Base-by-base conservation (phyloP, 2,797 vertebrate species). In the Rhabdomys pumilio region DNA sequence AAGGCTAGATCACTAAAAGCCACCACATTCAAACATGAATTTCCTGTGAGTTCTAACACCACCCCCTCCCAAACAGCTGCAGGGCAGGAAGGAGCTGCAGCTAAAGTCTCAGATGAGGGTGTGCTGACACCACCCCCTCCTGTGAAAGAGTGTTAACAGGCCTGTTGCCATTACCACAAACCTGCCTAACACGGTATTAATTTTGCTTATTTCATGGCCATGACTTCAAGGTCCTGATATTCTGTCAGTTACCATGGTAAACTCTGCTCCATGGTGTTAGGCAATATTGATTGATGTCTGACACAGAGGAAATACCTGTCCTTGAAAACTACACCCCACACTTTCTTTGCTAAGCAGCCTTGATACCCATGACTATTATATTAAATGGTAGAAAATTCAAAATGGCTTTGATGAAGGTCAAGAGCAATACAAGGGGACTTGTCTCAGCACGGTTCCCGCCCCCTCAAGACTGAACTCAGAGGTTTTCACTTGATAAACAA, bases 401-500 rank as follows among this genome's bases (percentile, higher is more conserved):
- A 13, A 7, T 3, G 24, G 20, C 59, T 72, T 80, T 31, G 13
- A 26, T 24, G 20, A 88, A 93, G 73, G 17, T 93, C 53, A 50
- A 38, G 31, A 80, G 15, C 22, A 19, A 38, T 12, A 84, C 22
- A 41, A 61, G 55, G n/a, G 13, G n/a, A 59, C 22, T 17, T 24
- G 12, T 61, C 55, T 82, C n/a, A 29, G 3, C 80, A 26, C 13
- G 17, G 10, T 24, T 15, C 0, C 0, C 1, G 44, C 57, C 1
- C 13, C 7, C 13, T 29, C 24, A 61, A 44, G 38, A 61, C 38
- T 5, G 14, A 83, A 44, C 14, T 15, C 13, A 61, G 81, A 13
- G 41, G n/a, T 24, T 14, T 29, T 82, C 22, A 61, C n/a, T 82
- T 61, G 57, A 17, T 41, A 41, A 41, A 57, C n/a, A 61, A 41